phyloP scores from a whole-genome alignment of 2,888 invertebrate species.

The Penaeus monodon region DNA sequence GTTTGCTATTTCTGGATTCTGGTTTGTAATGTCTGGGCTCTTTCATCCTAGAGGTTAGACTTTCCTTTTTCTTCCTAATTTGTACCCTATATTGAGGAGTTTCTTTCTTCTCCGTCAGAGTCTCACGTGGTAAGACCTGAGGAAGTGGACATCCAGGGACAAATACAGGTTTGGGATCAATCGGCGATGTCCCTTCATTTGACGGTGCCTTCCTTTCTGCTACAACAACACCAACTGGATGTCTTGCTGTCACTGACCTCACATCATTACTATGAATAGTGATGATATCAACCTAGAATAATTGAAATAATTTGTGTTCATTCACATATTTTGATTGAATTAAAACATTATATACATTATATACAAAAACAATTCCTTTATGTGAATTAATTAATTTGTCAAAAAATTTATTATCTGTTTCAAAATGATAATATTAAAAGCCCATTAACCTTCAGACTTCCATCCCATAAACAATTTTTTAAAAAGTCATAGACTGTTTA shows the following conservation, averaged over 20 bases:
- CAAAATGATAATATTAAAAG: too few species aligned
- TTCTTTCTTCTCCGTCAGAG: not conserved
- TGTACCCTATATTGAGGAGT: not conserved
- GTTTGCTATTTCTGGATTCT: too few species aligned
- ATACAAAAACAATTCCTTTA: too few species aligned
- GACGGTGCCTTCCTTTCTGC: conserved; percentile 22
- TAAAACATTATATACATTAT: too few species aligned
- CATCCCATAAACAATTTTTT: too few species aligned
- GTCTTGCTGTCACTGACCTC: conserved; percentile 31
- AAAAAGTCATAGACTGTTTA: too few species aligned
- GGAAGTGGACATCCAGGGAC: conserved; percentile 34
- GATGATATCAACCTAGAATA: conserved; percentile 34
- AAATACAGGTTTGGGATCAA: conserved; percentile 16
- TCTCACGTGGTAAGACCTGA: conserved; percentile 24
- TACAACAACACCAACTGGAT: conserved; percentile 42
- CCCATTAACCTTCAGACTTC: too few species aligned
- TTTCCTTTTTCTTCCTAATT: not conserved
- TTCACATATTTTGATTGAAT: too few species aligned
- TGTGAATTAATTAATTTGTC: too few species aligned
- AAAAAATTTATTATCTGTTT: too few species aligned
- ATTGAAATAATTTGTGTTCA: not conserved
- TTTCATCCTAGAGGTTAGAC: not conserved
- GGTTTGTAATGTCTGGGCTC: too few species aligned
- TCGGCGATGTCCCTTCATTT: too few species aligned
- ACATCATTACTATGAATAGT: conserved; percentile 26